Conservation (phyloP, 2,888 invertebrate genomes). For the Synergus umbraculus region DNA sequence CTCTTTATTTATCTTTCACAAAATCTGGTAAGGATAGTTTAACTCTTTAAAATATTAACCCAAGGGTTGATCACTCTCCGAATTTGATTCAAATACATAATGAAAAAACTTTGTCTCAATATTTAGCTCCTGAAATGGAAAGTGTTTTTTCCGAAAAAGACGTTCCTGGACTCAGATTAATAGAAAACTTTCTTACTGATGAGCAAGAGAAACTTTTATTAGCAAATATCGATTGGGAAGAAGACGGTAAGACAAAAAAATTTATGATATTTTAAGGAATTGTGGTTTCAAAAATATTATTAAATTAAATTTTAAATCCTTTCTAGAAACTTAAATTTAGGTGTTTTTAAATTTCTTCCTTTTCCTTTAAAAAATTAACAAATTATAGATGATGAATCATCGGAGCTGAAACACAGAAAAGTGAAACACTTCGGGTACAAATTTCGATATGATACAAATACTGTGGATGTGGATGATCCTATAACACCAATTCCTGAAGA, state of each 20-base stretch:
- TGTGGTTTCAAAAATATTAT: no score
- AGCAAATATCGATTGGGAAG: slow-evolving; percentile 80
- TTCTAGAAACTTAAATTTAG: no score
- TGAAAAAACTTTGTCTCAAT: slow-evolving; percentile 30
- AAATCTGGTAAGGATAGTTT: slow-evolving; percentile 79
- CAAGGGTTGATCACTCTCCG: no score
- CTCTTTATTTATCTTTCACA: slow-evolving; percentile 84
- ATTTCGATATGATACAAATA: slow-evolving; percentile 92
- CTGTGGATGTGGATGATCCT: slow-evolving; percentile 86
- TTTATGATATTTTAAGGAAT: not conserved
- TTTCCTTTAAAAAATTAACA: not conserved
- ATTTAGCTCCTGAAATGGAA: slow-evolving; percentile 74
- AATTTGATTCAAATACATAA: slow-evolving; percentile 30
- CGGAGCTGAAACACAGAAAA: slow-evolving; percentile 86
- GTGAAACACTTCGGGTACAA: slow-evolving; percentile 96
- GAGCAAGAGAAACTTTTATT: slow-evolving; percentile 84
- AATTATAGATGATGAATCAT: slow-evolving; percentile 55
- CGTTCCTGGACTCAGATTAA: slow-evolving; percentile 85
- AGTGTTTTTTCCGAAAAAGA: slow-evolving; percentile 59
- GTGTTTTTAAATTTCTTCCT: no score
- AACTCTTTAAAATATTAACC: not conserved
- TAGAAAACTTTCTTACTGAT: slow-evolving; percentile 85
- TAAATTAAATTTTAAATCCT: no score
- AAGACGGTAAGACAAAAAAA: slow-evolving; percentile 62
- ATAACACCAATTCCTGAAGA: slow-evolving; percentile 85